These are phyloP conservation scores for Odontothrips loti DNA, from an alignment of 2,888 invertebrate genomes.

Conservation along the genomic window DNA sequence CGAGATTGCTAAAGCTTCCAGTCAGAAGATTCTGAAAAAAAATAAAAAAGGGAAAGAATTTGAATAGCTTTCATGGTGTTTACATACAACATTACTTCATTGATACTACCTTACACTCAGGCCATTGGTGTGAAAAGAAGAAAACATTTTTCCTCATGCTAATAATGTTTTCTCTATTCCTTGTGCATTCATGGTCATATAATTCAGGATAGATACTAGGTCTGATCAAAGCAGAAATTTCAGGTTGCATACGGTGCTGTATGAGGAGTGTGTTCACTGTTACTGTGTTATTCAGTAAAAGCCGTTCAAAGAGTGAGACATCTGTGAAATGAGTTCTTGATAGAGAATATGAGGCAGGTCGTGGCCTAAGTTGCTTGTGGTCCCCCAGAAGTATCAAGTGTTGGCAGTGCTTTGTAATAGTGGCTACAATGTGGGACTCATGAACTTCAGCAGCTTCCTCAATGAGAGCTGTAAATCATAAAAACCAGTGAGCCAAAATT, in stretches of 20 bases:
- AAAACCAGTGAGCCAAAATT: neutral
- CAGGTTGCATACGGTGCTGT: constrained; percentile 5
- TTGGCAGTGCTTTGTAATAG: constrained; percentile 65
- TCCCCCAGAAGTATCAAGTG: constrained; percentile 81
- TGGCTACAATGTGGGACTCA: constrained; percentile 75
- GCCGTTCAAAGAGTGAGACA: neutral
- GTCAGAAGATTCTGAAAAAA: neutral
- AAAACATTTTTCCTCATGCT: neutral
- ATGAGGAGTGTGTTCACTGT: neutral
- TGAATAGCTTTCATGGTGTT: neutral
- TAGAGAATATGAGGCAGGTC: neutral
- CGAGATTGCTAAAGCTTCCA: neutral
- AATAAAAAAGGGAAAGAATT: neutral
- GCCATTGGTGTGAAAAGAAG: neutral
- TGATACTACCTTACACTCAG: neutral
- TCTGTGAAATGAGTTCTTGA: constrained; percentile 7
- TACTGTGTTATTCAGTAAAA: neutral
- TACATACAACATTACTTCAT: neutral
- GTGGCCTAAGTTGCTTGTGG: constrained; percentile 34
- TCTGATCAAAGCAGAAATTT: constrained; percentile 16
- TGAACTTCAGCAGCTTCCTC: constrained; percentile 88
- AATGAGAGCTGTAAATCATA: constrained; percentile 58
- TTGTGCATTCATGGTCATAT: neutral
- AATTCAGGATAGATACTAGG: neutral
- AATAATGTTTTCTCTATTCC: neutral